Conservation (phyloP, 2,113 vertebrate genomes). For the Triplophysa siluroides region DNA sequence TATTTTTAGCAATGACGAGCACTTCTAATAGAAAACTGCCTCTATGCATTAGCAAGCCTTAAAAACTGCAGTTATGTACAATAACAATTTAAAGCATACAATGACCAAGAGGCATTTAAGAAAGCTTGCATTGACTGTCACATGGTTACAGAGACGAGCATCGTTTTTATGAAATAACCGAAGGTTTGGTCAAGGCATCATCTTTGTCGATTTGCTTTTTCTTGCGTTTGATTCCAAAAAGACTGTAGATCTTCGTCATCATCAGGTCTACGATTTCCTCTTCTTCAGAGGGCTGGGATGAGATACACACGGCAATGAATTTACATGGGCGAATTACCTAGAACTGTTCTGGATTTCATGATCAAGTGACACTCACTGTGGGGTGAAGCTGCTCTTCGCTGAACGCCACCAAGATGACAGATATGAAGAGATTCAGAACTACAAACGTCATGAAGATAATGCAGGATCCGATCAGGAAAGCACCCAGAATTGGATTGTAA, state of each 20-base stretch:
- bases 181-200: conserved; percentile 43
- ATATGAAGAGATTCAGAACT: conserved; percentile 94
- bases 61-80: neutral
- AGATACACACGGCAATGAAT: neutral
- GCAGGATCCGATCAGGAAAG: conserved; percentile 91
- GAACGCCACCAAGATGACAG: conserved; percentile 93
- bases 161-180: conserved; percentile 28
- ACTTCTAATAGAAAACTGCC: neutral
- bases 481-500: conserved; percentile 87
- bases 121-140: conserved; percentile 1
- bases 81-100: neutral
- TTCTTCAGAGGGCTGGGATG: conserved; percentile 66
- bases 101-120: conserved; percentile 8
- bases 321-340: neutral
- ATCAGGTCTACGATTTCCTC: conserved; percentile 91
- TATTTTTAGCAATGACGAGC: neutral
- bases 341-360: neutral
- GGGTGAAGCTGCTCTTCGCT: conserved; percentile 85
- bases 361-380: conserved; percentile 3
- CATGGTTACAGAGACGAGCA: neutral
- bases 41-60: neutral
- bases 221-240: conserved; percentile 74
- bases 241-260: conserved; percentile 84
- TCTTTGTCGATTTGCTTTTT: conserved; percentile 7
- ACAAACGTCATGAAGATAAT: conserved; percentile 96